A percentile compares a stretch with the other conserved stretches of the same genome.
Conservation (phyloP, 2,797 vertebrate species). For the Artibeus lituratus region DNA sequence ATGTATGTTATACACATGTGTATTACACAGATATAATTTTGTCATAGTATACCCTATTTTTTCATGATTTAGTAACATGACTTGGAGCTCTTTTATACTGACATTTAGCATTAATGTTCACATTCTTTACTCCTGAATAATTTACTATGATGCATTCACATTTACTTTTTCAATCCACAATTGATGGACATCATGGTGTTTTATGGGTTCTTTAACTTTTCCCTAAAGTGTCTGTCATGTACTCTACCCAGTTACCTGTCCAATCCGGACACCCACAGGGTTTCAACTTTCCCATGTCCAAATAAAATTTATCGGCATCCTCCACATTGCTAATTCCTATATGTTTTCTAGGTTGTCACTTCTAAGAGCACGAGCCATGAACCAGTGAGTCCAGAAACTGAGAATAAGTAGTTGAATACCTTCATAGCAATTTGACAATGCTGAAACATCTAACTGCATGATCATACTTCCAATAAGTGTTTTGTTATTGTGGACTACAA, state of each 20-base stretch:
- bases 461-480: background rate
- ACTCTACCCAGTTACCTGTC: background rate
- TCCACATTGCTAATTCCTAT: background rate
- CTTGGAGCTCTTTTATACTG: background rate
- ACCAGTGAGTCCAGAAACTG: background rate
- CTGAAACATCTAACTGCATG: background rate
- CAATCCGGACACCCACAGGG: background rate
- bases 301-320: background rate
- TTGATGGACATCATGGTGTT: background rate
- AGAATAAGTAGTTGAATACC: background rate
- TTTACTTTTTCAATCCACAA: background rate
- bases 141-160: background rate
- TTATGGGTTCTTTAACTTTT: background rate
- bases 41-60: background rate
- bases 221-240: background rate
- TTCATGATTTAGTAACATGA: background rate
- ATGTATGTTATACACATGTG: background rate
- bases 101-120: background rate
- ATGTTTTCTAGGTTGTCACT: background rate
- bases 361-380: background rate
- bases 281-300: background rate
- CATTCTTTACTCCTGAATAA: background rate
- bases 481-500: constrained; percentile 10
- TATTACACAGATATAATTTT: background rate
- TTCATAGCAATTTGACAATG: background rate